phyloP scores from a whole-genome alignment of 2,888 invertebrate species.

The Thumatha senex region DNA sequence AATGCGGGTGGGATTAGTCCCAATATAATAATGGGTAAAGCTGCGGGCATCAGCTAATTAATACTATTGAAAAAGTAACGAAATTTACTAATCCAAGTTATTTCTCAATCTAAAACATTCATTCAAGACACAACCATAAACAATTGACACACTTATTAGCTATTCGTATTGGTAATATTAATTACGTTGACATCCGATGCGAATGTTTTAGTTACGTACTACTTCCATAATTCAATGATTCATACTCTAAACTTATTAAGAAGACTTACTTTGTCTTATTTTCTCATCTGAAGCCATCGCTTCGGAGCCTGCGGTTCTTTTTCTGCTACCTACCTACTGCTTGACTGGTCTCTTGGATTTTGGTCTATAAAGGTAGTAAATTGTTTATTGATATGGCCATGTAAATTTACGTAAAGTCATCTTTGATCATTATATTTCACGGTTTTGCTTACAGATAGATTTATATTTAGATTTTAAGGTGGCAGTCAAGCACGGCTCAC shows the following conservation, averaged over 20 bases:
- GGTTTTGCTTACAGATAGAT: no score
- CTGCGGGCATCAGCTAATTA: no score
- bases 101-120: background rate
- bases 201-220: background rate
- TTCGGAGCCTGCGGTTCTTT: no score
- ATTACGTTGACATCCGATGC: background rate
- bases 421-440: no score
- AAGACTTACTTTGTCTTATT: no score
- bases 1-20: no score
- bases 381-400: slow-evolving; percentile 3
- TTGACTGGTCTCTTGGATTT: no score
- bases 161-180: background rate
- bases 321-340: slow-evolving; percentile 1
- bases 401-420: background rate
- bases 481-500: no score
- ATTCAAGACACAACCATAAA: slow-evolving; percentile 1
- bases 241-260: background rate
- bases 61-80: background rate
- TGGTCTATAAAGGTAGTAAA: slow-evolving; percentile 2
- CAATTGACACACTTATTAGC: background rate
- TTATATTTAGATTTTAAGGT: no score
- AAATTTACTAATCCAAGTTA: background rate
- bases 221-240: background rate
- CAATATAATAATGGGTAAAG: no score
- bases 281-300: no score